phyloP scores from a whole-genome alignment of 1,140 invertebrate genomes.

The Mylabris phalerata region DNA sequence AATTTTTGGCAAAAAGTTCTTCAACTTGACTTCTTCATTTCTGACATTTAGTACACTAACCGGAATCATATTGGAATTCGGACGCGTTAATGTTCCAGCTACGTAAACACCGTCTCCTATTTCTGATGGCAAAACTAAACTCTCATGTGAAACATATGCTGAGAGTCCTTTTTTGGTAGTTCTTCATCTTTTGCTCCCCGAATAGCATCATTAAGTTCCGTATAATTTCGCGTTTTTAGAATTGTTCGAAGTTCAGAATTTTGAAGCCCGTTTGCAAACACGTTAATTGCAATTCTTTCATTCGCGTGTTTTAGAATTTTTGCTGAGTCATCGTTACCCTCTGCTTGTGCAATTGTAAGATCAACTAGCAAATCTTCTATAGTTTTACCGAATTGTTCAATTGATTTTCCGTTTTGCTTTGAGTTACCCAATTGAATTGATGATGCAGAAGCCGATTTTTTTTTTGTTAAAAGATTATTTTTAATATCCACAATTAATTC shows the following conservation, averaged over 20 bases:
- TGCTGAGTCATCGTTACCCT: conserved; percentile 2
- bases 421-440: conserved; percentile 8
- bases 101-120: conserved; percentile 15
- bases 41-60: conserved; percentile 17
- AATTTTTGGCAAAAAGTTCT: conserved; percentile 19
- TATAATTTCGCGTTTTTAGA: conserved; percentile 15
- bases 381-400: conserved; percentile 16
- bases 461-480: conserved; percentile 15
- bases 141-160: too few relatives aligned
- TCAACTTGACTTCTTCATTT: conserved; percentile 13
- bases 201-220: conserved; percentile 13
- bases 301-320: conserved; percentile 12
- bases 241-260: conserved; percentile 17
- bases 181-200: conserved; percentile 16
- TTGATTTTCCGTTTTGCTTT: conserved; percentile 15
- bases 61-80: conserved; percentile 10
- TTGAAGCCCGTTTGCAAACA: conserved; percentile 18
- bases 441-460: conserved; percentile 15
- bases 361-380: conserved; percentile 18
- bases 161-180: background rate
- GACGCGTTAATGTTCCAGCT: conserved; percentile 8
- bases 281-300: conserved; percentile 20
- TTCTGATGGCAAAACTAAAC: too few relatives aligned
- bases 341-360: conserved; percentile 14
- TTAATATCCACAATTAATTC: conserved; percentile 12